phyloP scores from a whole-genome alignment of 1,140 invertebrate genomes.

The Drosophila auraria region DNA sequence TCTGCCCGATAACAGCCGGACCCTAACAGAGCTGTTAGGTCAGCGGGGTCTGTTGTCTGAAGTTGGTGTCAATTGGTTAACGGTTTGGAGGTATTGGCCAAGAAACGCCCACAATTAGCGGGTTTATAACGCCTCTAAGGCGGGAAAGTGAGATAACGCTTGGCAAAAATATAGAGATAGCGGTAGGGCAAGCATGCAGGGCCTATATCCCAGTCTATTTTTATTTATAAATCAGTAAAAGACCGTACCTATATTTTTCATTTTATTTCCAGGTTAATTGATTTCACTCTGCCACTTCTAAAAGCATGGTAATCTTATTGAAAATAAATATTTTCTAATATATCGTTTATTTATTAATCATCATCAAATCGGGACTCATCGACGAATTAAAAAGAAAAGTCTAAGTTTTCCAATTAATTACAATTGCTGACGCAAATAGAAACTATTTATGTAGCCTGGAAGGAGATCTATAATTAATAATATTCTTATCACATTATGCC shows the following conservation, averaged over 20 bases:
- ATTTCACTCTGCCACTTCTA: background rate
- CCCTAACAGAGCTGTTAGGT: constrained; percentile 42
- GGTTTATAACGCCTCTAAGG: too few relatives aligned
- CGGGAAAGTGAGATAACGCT: background rate
- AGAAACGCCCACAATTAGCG: constrained; percentile 39
- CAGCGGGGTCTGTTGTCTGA: constrained; percentile 25
- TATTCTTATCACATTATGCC: background rate
- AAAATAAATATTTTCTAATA: background rate
- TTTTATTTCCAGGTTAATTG: background rate
- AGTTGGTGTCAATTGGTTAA: constrained; percentile 16
- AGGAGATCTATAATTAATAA: background rate
- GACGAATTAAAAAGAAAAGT: too few relatives aligned
- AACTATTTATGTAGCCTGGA: too few relatives aligned
- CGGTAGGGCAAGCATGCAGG: background rate
- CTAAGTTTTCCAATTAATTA: too few relatives aligned
- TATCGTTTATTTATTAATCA: background rate
- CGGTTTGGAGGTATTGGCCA: background rate
- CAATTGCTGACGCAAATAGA: too few relatives aligned
- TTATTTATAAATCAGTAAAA: background rate
- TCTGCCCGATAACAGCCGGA: constrained; percentile 35
- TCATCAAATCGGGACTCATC: too few relatives aligned
- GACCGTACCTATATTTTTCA: background rate
- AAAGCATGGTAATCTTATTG: background rate
- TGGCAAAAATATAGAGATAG: background rate
- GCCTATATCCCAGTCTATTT: background rate